Conservation (phyloP, 2,888 invertebrate species). For the Euclidia mi region DNA sequence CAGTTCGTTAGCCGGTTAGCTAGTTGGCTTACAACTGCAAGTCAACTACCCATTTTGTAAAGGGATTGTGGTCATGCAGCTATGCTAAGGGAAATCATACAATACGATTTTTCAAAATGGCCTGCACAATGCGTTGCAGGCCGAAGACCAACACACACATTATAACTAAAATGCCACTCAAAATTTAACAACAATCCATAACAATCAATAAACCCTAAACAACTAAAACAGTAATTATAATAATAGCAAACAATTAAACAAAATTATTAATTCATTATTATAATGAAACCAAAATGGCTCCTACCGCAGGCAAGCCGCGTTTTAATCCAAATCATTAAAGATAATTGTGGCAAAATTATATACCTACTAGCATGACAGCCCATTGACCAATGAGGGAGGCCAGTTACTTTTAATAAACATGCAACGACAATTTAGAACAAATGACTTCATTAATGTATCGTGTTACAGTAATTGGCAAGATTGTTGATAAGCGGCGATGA, state of each 20-base stretch:
- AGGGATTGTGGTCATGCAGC: too few species aligned
- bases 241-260: constrained; percentile 23
- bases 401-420: constrained; percentile 30
- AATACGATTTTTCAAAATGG: too few species aligned
- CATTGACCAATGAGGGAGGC: constrained; percentile 38
- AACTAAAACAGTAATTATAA: constrained; percentile 14
- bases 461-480: constrained; percentile 31
- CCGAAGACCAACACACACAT: too few species aligned
- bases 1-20: too few species aligned
- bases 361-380: constrained; percentile 26
- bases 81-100: too few species aligned
- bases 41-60: too few species aligned
- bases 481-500: constrained; percentile 8
- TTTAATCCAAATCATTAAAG: constrained; percentile 52
- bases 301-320: constrained; percentile 26
- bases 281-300: constrained; percentile 32
- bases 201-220: not conserved
- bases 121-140: too few species aligned
- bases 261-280: constrained; percentile 26
- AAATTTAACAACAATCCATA: not conserved
- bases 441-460: constrained; percentile 51
- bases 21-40: too few species aligned
- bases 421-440: constrained; percentile 45
- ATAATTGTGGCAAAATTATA: constrained; percentile 56
- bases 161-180: too few species aligned